Conservation (phyloP, 2,113 vertebrate species). For the Dryoscopus gambensis region DNA sequence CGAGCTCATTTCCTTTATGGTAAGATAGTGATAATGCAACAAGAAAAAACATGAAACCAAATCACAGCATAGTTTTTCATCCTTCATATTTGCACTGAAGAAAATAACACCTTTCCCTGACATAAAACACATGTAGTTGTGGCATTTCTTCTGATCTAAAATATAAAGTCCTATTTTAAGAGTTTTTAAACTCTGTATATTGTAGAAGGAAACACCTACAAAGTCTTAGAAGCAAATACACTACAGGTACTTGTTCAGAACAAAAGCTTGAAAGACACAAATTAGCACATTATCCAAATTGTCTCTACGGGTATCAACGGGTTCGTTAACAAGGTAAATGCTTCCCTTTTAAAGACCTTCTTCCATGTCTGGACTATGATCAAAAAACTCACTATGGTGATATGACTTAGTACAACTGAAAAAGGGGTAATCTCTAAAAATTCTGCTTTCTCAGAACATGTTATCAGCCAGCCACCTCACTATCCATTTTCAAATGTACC, state of each 20-base stretch:
- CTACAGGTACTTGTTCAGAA: background rate
- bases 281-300: background rate
- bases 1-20: background rate
- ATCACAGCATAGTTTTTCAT: background rate
- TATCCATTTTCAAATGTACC: background rate
- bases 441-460: background rate
- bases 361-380: rapidly evolving
- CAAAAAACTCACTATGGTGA: background rate
- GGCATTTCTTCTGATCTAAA: background rate
- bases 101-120: background rate
- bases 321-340: background rate
- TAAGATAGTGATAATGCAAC: background rate
- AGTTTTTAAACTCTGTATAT: background rate
- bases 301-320: rapidly evolving
- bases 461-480: background rate
- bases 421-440: background rate
- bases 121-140: background rate
- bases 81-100: background rate
- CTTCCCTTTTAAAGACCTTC: background rate
- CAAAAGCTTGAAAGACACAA: background rate
- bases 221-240: background rate
- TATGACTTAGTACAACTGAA: background rate
- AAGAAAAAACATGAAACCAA: background rate
- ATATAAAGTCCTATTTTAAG: background rate
- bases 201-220: background rate